Evolutionary conservation across 2,797 vertebrate species (phyloP).

Genomic region (Oreortyx pictus): DNA sequence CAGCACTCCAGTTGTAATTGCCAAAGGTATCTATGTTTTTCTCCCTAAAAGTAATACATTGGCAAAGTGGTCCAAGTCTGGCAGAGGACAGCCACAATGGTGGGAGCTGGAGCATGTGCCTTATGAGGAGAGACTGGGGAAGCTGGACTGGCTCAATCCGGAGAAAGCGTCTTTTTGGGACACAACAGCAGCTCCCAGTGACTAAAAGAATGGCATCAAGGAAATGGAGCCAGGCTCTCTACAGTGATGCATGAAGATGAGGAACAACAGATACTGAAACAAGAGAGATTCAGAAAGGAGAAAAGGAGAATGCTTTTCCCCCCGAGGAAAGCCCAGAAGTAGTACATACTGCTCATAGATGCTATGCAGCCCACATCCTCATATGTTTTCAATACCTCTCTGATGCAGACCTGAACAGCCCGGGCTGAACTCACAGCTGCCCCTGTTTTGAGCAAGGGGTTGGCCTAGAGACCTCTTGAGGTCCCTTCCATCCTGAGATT

Average conservation of each 20-base stretch:
- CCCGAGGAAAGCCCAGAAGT: not conserved
- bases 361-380: not conserved
- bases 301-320: not conserved
- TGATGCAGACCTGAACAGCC: not conserved
- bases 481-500: not conserved
- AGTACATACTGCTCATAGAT: not conserved
- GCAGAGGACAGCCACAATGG: rapidly evolving
- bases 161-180: not conserved
- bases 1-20: not conserved
- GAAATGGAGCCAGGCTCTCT: not conserved
- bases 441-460: not conserved
- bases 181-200: not conserved
- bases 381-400: not conserved
- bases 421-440: not conserved
- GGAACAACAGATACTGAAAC: not conserved
- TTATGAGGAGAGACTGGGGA: not conserved
- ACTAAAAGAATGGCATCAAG: not conserved
- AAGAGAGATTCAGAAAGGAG: not conserved
- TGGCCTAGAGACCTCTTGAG: not conserved
- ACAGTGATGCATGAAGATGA: not conserved
- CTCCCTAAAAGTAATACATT: not conserved
- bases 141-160: not conserved
- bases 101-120: not conserved
- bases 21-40: not conserved
- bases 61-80: not conserved